These are phyloP conservation scores for Thymelicus sylvestris DNA, from an alignment of 2,888 invertebrate genomes.

Conservation along the genomic window DNA sequence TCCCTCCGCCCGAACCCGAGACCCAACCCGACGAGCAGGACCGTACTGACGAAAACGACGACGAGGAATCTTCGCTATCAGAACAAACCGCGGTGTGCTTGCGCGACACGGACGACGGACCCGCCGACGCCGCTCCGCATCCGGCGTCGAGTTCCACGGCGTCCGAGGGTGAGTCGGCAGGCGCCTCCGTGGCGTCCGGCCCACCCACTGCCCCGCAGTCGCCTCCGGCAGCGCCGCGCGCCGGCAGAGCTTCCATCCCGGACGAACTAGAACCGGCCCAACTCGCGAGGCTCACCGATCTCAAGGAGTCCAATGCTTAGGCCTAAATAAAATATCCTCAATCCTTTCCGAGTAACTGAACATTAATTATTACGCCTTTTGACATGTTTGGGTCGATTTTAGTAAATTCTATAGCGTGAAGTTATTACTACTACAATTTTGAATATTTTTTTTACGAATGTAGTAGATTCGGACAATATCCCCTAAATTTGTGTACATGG, in stretches of 20 bases:
- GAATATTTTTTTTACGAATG: no score
- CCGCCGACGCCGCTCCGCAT: slow-evolving; percentile 84
- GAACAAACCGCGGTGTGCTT: slow-evolving; percentile 79
- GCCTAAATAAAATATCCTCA: slow-evolving; percentile 40
- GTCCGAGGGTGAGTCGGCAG: slow-evolving; percentile 87
- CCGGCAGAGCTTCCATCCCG: slow-evolving; percentile 93
- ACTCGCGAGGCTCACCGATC: slow-evolving; percentile 93
- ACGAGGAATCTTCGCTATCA: slow-evolving; percentile 78
- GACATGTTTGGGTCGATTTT: slow-evolving; percentile 6
- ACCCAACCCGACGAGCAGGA: slow-evolving; percentile 50
- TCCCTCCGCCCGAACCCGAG: slow-evolving; percentile 82
- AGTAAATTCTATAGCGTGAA: slow-evolving; percentile 6
- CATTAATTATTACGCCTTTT: slow-evolving; percentile 9
- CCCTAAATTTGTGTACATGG: neutral
- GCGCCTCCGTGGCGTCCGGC: slow-evolving; percentile 84
- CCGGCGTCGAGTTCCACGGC: slow-evolving; percentile 87
- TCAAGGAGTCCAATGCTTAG: slow-evolving; percentile 96
- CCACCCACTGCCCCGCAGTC: slow-evolving; percentile 82
- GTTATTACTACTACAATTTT: slow-evolving; percentile 13
- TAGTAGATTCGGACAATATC: slow-evolving; percentile 28
- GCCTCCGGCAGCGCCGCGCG: slow-evolving; percentile 89
- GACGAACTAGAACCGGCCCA: slow-evolving; percentile 96
- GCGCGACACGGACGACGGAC: slow-evolving; percentile 80
- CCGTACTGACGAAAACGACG: slow-evolving; percentile 62
- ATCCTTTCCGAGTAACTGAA: slow-evolving; percentile 7